Evolutionary conservation across 2,797 vertebrate genomes (phyloP).

Genomic region (Hippoglossus hippoglossus): DNA sequence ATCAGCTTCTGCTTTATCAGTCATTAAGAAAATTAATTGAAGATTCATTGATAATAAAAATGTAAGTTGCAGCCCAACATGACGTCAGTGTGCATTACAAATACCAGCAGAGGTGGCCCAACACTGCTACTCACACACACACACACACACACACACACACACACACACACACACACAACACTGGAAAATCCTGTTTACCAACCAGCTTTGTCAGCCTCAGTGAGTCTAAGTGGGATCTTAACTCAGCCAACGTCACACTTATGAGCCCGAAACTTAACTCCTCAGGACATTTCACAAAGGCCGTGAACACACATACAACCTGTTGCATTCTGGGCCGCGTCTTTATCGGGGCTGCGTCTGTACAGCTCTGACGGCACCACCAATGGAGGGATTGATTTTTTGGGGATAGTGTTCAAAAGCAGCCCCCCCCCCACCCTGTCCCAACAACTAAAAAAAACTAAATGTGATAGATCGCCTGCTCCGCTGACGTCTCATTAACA

Average conservation of each 20-base stretch:
- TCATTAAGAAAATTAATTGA: no score
- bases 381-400: conserved; percentile 48
- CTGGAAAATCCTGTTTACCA: not conserved
- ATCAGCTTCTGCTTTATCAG: no score
- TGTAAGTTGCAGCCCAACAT: not conserved
- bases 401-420: conserved; percentile 23
- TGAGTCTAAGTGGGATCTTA: not conserved
- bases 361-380: conserved; percentile 19
- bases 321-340: no score
- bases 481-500: conserved; percentile 35
- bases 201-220: not conserved
- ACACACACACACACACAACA: not conserved
- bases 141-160: no score
- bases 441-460: conserved; percentile 1
- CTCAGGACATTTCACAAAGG: not conserved
- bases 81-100: not conserved
- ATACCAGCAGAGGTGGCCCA: not conserved
- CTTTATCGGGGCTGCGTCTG: no score
- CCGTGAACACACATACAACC: no score
- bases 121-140: no score
- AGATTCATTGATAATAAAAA: no score
- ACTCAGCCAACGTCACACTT: not conserved
- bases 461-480: conserved; percentile 46
- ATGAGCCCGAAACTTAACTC: not conserved
- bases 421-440: not conserved